Conservation (phyloP, 2,113 vertebrate genomes). For the Charadrius vociferus region DNA sequence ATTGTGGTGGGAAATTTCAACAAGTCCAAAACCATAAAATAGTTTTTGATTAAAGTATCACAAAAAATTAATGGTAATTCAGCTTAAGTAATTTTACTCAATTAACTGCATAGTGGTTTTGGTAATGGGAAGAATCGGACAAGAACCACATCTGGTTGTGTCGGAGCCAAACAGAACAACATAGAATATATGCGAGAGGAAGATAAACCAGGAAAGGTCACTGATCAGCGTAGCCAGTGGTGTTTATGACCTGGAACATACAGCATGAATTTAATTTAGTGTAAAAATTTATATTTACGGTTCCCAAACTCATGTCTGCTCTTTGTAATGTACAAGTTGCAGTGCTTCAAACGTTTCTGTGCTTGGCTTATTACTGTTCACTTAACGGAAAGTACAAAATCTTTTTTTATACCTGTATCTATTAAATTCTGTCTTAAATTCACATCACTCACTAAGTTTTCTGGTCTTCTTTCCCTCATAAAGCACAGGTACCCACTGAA, state of each 20-base stretch:
- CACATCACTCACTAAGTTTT: not conserved
- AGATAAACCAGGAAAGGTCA: constrained; percentile 66
- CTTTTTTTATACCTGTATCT: not conserved
- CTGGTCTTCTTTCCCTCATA: not conserved
- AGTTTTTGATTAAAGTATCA: not conserved
- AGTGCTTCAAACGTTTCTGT: not conserved
- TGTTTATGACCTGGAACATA: constrained; percentile 28
- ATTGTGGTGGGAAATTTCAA: not conserved
- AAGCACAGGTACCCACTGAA: not conserved
- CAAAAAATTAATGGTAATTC: not conserved
- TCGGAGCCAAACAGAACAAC: constrained; percentile 67
- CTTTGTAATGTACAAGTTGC: not conserved
- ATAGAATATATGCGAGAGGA: constrained; percentile 69
- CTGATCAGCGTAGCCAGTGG: not conserved
- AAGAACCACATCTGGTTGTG: constrained; percentile 73
- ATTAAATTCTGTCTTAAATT: not conserved
- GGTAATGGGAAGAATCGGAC: constrained; percentile 64
- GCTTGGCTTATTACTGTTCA: not conserved
- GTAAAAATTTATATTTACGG: not conserved
- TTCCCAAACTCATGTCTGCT: not conserved
- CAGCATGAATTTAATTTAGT: not conserved
- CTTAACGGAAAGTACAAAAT: not conserved
- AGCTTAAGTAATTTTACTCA: not conserved
- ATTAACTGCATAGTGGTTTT: constrained; percentile 55
- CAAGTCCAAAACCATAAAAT: not conserved